phyloP scores from a whole-genome alignment of 1,140 invertebrate genomes.

The Zaprionus tsacasi region DNA sequence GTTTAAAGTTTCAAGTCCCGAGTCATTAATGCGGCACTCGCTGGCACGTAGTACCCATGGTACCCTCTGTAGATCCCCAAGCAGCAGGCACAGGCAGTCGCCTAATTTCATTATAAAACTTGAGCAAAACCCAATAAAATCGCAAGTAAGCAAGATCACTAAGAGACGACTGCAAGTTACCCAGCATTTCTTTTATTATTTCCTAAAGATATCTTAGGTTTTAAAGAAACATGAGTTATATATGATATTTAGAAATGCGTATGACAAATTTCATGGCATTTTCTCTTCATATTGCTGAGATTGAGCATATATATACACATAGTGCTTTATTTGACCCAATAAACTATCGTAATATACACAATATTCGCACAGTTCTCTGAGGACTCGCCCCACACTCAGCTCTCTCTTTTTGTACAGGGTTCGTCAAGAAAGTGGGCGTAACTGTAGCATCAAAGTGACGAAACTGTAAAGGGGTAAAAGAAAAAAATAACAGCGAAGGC shows the following conservation, averaged over 20 bases:
- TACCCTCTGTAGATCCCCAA: not conserved
- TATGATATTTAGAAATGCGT: no score
- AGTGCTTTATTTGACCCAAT: no score
- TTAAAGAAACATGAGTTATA: no score
- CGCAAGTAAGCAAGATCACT: not conserved
- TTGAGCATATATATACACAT: no score
- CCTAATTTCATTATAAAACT: slow-evolving; percentile 47
- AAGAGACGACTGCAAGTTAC: not conserved
- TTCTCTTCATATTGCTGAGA: no score
- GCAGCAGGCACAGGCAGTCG: slow-evolving; percentile 16
- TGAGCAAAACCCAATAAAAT: slow-evolving; percentile 8
- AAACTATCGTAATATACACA: no score
- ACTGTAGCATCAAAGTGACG: slow-evolving; percentile 17
- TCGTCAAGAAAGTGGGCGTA: slow-evolving; percentile 6
- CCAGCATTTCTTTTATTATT: not conserved
- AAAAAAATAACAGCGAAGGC: not conserved
- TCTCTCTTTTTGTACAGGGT: no score
- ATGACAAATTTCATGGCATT: no score
- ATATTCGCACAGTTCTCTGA: not conserved
- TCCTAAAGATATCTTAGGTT: not conserved
- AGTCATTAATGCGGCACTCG: slow-evolving; percentile 39
- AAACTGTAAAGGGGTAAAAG: slow-evolving; percentile 35
- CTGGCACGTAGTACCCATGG: no score
- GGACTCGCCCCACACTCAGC: no score
- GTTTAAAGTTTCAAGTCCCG: slow-evolving; percentile 51